Evolutionary conservation across 2,797 vertebrate species (phyloP).

Genomic region (Melanotaenia pygmaea): DNA sequence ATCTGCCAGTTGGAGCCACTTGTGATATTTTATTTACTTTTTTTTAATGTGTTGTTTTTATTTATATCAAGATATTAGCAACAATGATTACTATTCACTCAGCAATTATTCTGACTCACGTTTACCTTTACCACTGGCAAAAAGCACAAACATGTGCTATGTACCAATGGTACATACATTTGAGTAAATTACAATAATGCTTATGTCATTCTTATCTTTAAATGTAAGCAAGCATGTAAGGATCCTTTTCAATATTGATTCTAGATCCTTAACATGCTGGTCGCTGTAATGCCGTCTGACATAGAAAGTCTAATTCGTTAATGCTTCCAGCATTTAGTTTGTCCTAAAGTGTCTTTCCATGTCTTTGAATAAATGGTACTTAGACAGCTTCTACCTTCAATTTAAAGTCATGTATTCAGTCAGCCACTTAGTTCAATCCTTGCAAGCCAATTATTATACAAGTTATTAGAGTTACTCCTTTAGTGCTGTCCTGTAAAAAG

Average conservation of each 20-base stretch:
- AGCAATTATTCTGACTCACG: neutral
- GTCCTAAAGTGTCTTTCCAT: constrained; percentile 36
- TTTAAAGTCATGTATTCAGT: constrained; percentile 53
- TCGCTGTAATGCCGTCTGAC: constrained; percentile 21
- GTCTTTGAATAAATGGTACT: constrained; percentile 51
- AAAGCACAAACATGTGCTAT: no score
- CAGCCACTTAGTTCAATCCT: constrained; percentile 45
- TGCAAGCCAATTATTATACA: constrained; percentile 69
- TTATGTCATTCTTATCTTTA: constrained; percentile 8
- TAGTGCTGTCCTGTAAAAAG: constrained; percentile 38
- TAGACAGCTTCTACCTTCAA: constrained; percentile 42
- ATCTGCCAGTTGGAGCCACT: constrained; percentile 18
- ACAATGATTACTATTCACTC: neutral
- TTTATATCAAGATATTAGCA: neutral
- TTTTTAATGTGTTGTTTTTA: neutral
- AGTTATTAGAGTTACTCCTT: constrained; percentile 35
- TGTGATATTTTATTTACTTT: constrained; percentile 3
- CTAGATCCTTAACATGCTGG: constrained; percentile 10
- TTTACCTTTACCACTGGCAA: neutral
- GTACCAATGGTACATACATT: neutral
- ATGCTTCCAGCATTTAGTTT: constrained; percentile 30
- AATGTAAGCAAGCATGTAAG: constrained; percentile 11
- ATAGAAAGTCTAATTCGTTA: constrained; percentile 53
- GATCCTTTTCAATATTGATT: constrained; percentile 8
- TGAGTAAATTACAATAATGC: neutral